phyloP scores from a whole-genome alignment of 2,113 vertebrate genomes.

The Andinoacara biseriatus region DNA sequence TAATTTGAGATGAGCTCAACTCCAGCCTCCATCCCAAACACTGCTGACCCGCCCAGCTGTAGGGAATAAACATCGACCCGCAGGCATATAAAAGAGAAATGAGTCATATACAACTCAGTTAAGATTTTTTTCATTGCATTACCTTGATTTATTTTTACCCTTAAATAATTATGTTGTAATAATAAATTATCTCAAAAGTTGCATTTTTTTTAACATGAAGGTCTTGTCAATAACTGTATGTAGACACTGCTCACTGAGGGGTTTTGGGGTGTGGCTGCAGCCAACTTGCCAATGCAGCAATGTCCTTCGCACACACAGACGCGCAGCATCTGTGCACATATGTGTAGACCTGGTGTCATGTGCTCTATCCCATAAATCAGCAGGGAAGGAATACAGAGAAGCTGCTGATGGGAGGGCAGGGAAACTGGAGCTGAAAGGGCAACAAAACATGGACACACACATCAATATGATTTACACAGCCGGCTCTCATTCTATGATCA shows the following conservation, averaged over 20 bases:
- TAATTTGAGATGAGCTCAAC: conserved; percentile 65
- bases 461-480: conserved; percentile 14
- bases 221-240: neutral
- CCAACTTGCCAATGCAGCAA: conserved; percentile 21
- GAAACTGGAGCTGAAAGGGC: neutral
- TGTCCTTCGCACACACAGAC: conserved; percentile 23
- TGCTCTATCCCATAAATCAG: conserved; percentile 39
- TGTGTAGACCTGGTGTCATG: neutral
- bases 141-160: neutral
- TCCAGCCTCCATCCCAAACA: conserved; percentile 17
- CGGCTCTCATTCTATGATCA: neutral
- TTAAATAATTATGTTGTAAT: neutral
- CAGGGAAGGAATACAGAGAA: neutral
- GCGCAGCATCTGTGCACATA: conserved; percentile 1
- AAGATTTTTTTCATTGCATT: neutral
- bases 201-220: neutral
- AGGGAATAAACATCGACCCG: conserved; percentile 8
- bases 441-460: neutral
- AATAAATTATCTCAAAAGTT: neutral
- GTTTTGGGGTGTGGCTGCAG: conserved; percentile 41
- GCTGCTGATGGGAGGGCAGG: neutral
- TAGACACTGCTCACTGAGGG: neutral
- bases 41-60: conserved; percentile 25
- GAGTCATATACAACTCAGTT: neutral
- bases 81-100: neutral